Percentiles rank a stretch among this genome's conserved stretches.
Evolutionary conservation across 2,888 invertebrate genomes (phyloP).

Genomic region (Tuta absoluta): DNA sequence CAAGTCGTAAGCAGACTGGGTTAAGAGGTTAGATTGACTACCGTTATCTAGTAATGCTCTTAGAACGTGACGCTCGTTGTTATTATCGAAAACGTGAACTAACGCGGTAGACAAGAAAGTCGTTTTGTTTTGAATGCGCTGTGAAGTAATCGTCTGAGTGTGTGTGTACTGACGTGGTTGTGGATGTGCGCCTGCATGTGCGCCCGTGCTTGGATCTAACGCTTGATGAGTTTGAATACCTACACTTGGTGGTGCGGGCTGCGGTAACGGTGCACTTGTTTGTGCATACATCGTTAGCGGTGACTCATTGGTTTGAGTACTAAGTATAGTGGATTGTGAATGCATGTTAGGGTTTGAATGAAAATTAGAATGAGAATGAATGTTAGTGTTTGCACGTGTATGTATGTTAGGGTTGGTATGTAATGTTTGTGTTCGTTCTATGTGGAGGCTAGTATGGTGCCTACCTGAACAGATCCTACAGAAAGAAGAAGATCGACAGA

Average conservation of each 20-base stretch:
- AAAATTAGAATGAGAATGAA: not conserved
- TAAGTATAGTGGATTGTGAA: not conserved
- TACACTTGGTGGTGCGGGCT: no score
- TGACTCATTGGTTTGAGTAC: no score
- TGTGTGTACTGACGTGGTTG: not conserved
- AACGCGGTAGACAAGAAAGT: not conserved
- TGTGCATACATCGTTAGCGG: no score
- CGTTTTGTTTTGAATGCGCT: not conserved
- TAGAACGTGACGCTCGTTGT: not conserved
- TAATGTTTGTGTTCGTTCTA: not conserved
- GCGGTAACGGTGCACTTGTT: no score
- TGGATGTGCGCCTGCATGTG: no score
- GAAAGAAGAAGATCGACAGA: constrained; percentile 20
- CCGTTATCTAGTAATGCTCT: constrained; percentile 1
- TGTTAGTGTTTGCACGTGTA: not conserved
- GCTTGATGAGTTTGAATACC: no score
- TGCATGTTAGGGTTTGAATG: not conserved
- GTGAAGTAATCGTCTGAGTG: not conserved
- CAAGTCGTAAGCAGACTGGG: not conserved
- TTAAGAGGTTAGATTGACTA: not conserved
- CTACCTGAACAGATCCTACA: constrained; percentile 29
- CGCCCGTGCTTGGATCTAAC: not conserved
- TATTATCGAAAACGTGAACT: not conserved
- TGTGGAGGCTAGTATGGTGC: constrained; percentile 28
- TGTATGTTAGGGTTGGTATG: not conserved